Evolutionary conservation across 2,888 invertebrate species (phyloP), one percentile per base, ranked within the genome.

Genomic region (Chymomyza fuscimana): DNA sequence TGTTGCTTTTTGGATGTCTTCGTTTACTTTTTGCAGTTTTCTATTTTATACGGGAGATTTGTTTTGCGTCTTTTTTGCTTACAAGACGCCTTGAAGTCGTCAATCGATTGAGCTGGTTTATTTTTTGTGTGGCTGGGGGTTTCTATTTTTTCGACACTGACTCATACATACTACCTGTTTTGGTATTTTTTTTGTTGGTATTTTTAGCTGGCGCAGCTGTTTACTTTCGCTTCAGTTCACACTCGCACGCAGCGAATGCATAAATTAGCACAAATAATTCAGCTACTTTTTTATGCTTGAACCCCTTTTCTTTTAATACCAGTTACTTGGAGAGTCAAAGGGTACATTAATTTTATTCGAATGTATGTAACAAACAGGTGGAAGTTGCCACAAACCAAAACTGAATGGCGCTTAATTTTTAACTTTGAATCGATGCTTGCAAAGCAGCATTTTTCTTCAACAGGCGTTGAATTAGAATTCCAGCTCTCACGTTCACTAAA

Each of bases 261-360:
- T 77, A 77, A 77, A 77, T 77, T 77, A 77, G 46, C 63, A 50
- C 70, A 71, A 74, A 77, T 65, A 77, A 69, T 76, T 69, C 72
- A 73, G 32, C 67, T 59, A 51, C 65, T 72, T 70, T 70, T 67
- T 72, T 73, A 3, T 36, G 46, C 52, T 32, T 22, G 56, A 73
- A 64, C 67, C 40, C 63, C 5, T 59, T 29, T 59, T 59, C 9
- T 59, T 59, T 12, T 29, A 32, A 7, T 32, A 32, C 32, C 32
- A 32, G 7, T 32, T 32, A 32, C 32, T 32, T 32, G 32, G 5
- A 7, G 7, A 5, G 32, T 32, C 32, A 32, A 32, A 4, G 32
- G 7, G 32, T 32, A 32, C 2, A 9, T 32, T 32, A 32, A 7
- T 32, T 32, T 32, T 32, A 0, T 5, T 1, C 6, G 32, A 32